These are phyloP conservation scores for Esox masquinongy DNA, from an alignment of 2,797 vertebrate species.

Conservation along the genomic window DNA sequence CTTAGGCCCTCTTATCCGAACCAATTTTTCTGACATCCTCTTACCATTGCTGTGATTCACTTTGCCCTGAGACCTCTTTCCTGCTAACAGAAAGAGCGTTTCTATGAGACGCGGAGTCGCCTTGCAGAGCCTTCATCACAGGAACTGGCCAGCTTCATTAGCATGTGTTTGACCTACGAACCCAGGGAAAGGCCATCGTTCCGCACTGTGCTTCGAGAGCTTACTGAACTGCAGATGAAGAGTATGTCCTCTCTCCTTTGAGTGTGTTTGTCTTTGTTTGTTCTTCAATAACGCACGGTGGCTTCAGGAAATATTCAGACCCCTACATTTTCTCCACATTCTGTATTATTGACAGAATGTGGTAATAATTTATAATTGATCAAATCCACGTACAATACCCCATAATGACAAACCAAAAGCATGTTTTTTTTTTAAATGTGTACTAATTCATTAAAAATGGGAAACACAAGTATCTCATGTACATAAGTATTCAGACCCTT, in stretches of 20 bases:
- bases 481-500: no score
- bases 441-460: no score
- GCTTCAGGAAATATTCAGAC: not conserved
- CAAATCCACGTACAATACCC: no score
- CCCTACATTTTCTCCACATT: no score
- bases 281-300: not conserved
- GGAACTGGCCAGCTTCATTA: slow-evolving; percentile 85
- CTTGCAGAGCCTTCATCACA: slow-evolving; percentile 81
- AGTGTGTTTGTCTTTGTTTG: not conserved
- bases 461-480: no score
- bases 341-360: no score
- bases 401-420: no score
- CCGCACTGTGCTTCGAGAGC: slow-evolving; percentile 83
- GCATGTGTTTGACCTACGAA: slow-evolving; percentile 85
- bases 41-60: not conserved
- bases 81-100: slow-evolving; percentile 84
- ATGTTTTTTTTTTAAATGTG: no score
- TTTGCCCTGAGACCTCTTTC: slow-evolving; percentile 3
- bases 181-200: slow-evolving; percentile 83
- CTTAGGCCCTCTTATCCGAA: not conserved
- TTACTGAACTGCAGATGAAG: slow-evolving; percentile 83
- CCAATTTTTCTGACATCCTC: not conserved
- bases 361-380: no score
- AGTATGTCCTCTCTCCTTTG: slow-evolving; percentile 68
- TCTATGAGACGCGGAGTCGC: slow-evolving; percentile 84